Conservation (phyloP, 1,140 invertebrate genomes). For the Reticulitermes speratus region DNA sequence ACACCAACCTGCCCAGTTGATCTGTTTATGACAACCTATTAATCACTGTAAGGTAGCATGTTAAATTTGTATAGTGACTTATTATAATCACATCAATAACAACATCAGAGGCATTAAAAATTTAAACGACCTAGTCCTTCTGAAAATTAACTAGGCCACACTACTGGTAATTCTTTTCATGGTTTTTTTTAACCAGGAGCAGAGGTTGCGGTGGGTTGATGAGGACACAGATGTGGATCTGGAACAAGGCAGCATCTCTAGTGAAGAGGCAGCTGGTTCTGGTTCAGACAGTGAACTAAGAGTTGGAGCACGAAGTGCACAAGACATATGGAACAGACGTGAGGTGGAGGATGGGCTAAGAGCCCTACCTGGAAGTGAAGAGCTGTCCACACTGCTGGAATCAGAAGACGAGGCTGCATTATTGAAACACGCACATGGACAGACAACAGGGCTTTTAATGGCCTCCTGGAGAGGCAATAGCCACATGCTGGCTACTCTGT, state of each 20-base stretch:
- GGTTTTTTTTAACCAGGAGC: neutral
- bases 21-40: no score
- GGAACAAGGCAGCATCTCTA: constrained; percentile 50
- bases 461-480: constrained; percentile 54
- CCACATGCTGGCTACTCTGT: constrained; percentile 46
- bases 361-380: constrained; percentile 50
- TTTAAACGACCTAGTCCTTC: no score
- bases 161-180: no score
- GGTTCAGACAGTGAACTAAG: constrained; percentile 51
- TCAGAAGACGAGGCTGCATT: constrained; percentile 42
- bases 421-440: constrained; percentile 36
- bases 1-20: no score
- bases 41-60: no score
- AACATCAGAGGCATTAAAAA: no score
- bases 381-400: constrained; percentile 51
- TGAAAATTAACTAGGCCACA: no score
- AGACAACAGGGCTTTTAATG: constrained; percentile 46
- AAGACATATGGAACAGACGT: constrained; percentile 23
- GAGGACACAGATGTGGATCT: constrained; percentile 19
- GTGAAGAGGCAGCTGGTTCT: constrained; percentile 53
- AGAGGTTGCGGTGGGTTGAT: neutral
- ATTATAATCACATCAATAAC: no score
- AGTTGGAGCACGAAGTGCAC: neutral
- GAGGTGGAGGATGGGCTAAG: constrained; percentile 25
- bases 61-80: no score